Base-by-base conservation (phyloP, 1,140 invertebrate genomes). In the Linepithema humile region DNA sequence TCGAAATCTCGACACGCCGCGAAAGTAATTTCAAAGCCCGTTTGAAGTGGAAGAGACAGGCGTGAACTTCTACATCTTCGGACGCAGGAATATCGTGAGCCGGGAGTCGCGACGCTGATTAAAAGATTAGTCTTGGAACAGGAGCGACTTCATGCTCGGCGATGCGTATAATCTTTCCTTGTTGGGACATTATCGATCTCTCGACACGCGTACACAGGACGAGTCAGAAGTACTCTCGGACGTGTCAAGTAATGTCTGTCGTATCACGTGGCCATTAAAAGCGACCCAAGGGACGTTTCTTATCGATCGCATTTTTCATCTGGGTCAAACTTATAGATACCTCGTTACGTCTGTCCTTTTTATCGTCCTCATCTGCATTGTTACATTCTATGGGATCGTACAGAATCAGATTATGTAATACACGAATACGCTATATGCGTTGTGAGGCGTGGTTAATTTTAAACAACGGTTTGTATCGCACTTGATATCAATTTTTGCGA, bases 231-330 rank as follows among this genome's bases (percentile, higher is more conserved):
- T 40, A 72, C n/a, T 29, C 4, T 29, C 35, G 57, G 15, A n/a
- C 69, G 70, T 43, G 40, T 9, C 10, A 17, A 55, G n/a, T 43
- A 40, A 9, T 29, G 32, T 50, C 64, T 29, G 17, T 43, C 40
- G 23, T 23, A 45, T 4, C 9, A 40, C 48, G 55, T 60, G 26
- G 48, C 45, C 50, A 50, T 70, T 87, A 82, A 84, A 65, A 40
- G 40, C 57, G 29, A 86, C 62, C 62, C 77, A 48, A 82, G 77
- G 69, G 83, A 85, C 59, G 12, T 62, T 43, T 48, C 23, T 60
- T 60, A 80, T 88, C 73, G 86, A 85, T 85, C 53, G 59, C 53
- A 83, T 48, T 64, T 64, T 83, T 78, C 59, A 85, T 78, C 78
- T 73, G 43, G 86, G 65, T 85, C 73, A 88, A 7, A 40, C 12